Evolutionary conservation across 1,140 invertebrate genomes (phyloP).

Genomic region (Drosophila subpulchrella): DNA sequence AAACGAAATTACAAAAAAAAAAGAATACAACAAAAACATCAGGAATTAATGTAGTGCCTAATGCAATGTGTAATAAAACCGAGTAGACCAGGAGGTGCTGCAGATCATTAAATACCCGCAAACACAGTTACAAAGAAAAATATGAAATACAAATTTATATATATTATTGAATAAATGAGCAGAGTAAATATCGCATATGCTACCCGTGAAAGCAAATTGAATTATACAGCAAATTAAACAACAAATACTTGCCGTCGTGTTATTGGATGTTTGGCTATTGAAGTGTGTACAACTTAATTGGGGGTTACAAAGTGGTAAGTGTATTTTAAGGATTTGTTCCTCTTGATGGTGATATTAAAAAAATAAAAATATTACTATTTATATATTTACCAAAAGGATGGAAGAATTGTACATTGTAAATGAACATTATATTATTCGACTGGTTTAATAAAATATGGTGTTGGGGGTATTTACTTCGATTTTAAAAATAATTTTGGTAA

Average conservation of each 20-base stretch:
- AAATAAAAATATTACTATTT: neutral
- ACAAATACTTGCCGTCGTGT: neutral
- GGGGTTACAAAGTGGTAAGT: slow-evolving; percentile 22
- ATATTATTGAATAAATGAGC: slow-evolving; percentile 42
- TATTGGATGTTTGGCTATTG: slow-evolving; percentile 7
- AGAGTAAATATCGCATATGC: slow-evolving; percentile 22
- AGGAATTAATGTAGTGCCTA: slow-evolving; percentile 77
- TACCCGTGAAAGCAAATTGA: slow-evolving; percentile 11
- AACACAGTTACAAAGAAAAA: slow-evolving; percentile 6
- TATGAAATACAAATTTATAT: slow-evolving; percentile 21
- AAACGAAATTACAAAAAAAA: slow-evolving; percentile 20
- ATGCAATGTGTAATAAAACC: slow-evolving; percentile 59
- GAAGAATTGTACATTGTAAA: no score
- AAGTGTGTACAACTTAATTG: slow-evolving; percentile 13
- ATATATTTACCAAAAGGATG: no score
- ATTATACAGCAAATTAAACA: slow-evolving; percentile 14
- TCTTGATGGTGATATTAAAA: neutral
- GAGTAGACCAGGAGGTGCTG: slow-evolving; percentile 27
- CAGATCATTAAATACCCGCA: slow-evolving; percentile 19
- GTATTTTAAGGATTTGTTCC: neutral
- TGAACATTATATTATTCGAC: no score
- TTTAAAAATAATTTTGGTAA: no score
- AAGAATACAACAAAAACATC: slow-evolving; percentile 39
- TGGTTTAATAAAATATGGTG: no score
- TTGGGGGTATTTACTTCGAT: no score